These are phyloP conservation scores for Homarus americanus DNA, from an alignment of 1,140 invertebrate species.

Conservation along the genomic window DNA sequence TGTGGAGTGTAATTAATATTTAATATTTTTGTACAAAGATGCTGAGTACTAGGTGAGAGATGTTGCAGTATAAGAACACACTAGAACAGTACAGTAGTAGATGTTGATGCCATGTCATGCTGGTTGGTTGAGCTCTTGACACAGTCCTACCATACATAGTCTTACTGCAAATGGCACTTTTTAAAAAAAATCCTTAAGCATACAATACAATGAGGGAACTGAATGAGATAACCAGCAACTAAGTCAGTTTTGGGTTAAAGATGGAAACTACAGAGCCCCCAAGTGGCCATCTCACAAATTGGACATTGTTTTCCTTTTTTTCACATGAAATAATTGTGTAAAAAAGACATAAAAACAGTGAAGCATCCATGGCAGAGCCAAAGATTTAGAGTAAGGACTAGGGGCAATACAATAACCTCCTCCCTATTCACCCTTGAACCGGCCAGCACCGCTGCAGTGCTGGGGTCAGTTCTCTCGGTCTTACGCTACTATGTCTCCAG, in stretches of 20 bases:
- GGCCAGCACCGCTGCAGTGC: conserved; percentile 47
- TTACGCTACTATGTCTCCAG: conserved; percentile 52
- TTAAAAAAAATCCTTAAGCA: conserved; percentile 68
- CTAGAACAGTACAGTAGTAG: conserved; percentile 70
- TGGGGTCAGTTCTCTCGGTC: conserved; percentile 14
- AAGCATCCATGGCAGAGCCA: conserved; percentile 69
- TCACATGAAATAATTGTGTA: conserved; percentile 68
- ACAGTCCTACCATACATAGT: conserved; percentile 69
- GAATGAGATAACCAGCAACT: conserved; percentile 65
- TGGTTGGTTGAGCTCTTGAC: conserved; percentile 67
- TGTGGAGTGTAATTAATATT: conserved; percentile 57
- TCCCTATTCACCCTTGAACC: conserved; percentile 64
- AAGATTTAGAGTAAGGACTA: conserved; percentile 70
- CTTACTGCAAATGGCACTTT: conserved; percentile 73
- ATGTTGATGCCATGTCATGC: conserved; percentile 69
- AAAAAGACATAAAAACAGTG: conserved; percentile 72
- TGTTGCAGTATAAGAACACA: conserved; percentile 68
- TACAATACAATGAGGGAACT: conserved; percentile 70
- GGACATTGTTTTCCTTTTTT: conserved; percentile 54
- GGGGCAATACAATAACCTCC: conserved; percentile 68
- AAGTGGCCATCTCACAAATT: conserved; percentile 59
- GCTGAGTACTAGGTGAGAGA: conserved; percentile 71
- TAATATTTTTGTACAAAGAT: conserved; percentile 73
- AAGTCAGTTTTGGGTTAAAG: conserved; percentile 64
- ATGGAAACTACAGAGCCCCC: conserved; percentile 60